phyloP scores from a whole-genome alignment of 2,797 vertebrate species.

The Eulemur mongoz region DNA sequence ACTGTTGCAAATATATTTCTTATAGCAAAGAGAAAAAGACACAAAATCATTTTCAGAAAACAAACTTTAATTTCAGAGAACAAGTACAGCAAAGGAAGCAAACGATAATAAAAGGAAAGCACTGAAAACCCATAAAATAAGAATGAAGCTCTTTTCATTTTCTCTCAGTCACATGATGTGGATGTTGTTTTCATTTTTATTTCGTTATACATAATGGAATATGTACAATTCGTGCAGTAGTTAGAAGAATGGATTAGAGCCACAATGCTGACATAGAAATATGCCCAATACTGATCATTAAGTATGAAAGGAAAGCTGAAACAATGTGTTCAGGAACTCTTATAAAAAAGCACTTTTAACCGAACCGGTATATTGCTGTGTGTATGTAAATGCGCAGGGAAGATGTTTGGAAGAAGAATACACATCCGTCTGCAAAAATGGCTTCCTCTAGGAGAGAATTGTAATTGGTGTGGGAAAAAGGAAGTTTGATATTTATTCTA shows the following conservation, averaged over 20 bases:
- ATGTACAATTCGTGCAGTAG: background rate
- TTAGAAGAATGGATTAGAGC: conserved; percentile 19
- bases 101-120: conserved; percentile 27
- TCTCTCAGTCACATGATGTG: background rate
- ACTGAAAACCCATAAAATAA: background rate
- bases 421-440: background rate
- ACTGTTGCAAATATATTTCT: background rate
- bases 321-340: background rate
- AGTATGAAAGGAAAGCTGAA: background rate
- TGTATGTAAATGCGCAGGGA: background rate
- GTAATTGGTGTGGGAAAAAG: background rate
- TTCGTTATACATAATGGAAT: background rate
- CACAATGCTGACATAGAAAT: background rate
- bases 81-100: background rate
- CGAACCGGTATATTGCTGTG: background rate
- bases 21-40: conserved; percentile 4
- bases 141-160: background rate
- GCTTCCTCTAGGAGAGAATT: background rate
- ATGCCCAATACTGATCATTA: background rate
- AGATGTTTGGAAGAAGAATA: background rate
- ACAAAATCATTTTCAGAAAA: conserved; percentile 47
- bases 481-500: conserved; percentile 27
- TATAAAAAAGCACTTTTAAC: background rate
- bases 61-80: conserved; percentile 42
- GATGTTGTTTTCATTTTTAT: background rate